phyloP scores from a whole-genome alignment of 2,797 vertebrate genomes.

The Syngnathus rostellatus region DNA sequence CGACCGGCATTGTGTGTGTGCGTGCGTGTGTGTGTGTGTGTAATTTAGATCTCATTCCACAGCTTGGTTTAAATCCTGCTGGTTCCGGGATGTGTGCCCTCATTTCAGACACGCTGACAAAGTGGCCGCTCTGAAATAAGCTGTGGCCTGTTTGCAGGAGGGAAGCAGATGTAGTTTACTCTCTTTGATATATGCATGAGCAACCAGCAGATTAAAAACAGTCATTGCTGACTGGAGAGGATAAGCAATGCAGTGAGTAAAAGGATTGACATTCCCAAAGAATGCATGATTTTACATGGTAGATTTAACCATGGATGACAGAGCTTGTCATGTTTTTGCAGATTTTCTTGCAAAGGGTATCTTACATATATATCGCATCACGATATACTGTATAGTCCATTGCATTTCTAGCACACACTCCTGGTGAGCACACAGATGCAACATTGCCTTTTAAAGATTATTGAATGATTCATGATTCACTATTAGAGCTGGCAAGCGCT shows the following conservation, averaged over 20 bases:
- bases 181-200: constrained; percentile 47
- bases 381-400: constrained; percentile 20
- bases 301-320: constrained; percentile 25
- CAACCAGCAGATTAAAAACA: constrained; percentile 28
- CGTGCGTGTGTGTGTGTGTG: constrained; percentile 13
- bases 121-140: constrained; percentile 48
- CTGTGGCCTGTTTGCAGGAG: constrained; percentile 38
- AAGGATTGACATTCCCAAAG: constrained; percentile 8
- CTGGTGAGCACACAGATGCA: constrained; percentile 27
- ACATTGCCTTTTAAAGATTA: constrained; percentile 34
- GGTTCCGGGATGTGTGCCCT: constrained; percentile 42
- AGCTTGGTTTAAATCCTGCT: constrained; percentile 42
- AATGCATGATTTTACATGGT: constrained; percentile 3
- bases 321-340: constrained; percentile 25
- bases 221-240: constrained; percentile 8
- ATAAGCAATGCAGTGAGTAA: constrained; percentile 8
- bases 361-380: constrained; percentile 37
- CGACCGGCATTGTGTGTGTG: constrained; percentile 39
- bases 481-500: constrained; percentile 19
- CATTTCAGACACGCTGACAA: constrained; percentile 41
- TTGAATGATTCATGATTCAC: constrained; percentile 6
- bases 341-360: constrained; percentile 29
- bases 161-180: constrained; percentile 34
- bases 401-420: constrained; percentile 38
- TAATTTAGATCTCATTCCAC: constrained; percentile 48